phyloP scores from a whole-genome alignment of 2,797 vertebrate species.

The Sebastes itinus region DNA sequence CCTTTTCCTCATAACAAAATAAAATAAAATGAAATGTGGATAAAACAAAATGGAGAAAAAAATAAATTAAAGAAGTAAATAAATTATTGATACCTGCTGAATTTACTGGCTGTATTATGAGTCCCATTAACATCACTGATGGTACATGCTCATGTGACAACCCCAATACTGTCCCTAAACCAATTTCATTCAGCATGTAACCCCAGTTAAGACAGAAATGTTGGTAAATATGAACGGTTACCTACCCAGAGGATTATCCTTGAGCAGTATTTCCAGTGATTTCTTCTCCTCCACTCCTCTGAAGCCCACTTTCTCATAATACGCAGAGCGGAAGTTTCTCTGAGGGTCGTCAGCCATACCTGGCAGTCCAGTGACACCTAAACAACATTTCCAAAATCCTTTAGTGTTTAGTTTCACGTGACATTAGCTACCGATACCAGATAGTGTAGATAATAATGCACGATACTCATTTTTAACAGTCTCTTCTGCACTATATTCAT shows the following conservation, averaged over 20 bases:
- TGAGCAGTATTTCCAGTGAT: slow-evolving; percentile 95
- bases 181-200: too few relatives aligned
- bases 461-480: too few relatives aligned
- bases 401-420: not conserved
- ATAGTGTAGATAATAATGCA: too few relatives aligned
- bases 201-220: not conserved
- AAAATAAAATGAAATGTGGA: too few relatives aligned
- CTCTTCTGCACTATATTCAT: too few relatives aligned
- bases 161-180: not conserved
- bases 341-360: slow-evolving; percentile 95
- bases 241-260: slow-evolving; percentile 92
- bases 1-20: too few relatives aligned
- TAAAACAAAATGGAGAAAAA: too few relatives aligned
- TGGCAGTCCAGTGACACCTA: slow-evolving; percentile 33
- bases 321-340: slow-evolving; percentile 96
- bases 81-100: not conserved
- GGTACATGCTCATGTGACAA: not conserved
- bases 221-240: not conserved
- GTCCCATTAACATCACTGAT: not conserved
- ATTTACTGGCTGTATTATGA: not conserved
- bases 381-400: not conserved
- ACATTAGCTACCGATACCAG: not conserved
- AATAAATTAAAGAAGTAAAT: too few relatives aligned
- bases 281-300: slow-evolving; percentile 99
- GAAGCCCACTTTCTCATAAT: slow-evolving; percentile 98